phyloP scores from a whole-genome alignment of 1,140 invertebrate species.

The Dryas iulia region DNA sequence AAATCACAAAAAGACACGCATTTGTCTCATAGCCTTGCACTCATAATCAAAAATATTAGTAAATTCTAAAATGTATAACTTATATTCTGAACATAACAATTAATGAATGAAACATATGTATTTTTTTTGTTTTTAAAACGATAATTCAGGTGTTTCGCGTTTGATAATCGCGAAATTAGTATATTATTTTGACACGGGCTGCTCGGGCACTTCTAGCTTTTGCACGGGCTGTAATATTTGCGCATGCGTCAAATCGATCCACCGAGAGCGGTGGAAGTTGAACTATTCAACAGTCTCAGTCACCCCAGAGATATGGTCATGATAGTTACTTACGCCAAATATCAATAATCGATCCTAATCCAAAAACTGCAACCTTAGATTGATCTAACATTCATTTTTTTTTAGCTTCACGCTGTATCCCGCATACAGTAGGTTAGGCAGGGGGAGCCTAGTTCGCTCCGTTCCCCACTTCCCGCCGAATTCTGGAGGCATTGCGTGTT shows the following conservation, averaged over 20 bases:
- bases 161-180: conserved; percentile 36
- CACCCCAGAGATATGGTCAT: conserved; percentile 30
- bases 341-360: no score
- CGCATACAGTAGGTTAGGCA: no score
- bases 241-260: conserved; percentile 71
- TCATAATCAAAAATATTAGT: conserved; percentile 19
- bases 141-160: conserved; percentile 17
- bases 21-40: conserved; percentile 13
- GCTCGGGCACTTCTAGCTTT: conserved; percentile 57
- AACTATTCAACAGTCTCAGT: conserved; percentile 51
- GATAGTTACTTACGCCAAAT: conserved; percentile 38
- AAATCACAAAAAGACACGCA: conserved; percentile 20
- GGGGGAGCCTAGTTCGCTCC: no score
- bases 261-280: conserved; percentile 29
- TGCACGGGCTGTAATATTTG: conserved; percentile 48
- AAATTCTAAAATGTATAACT: not conserved
- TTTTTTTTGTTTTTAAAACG: conserved; percentile 8
- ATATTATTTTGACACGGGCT: conserved; percentile 66
- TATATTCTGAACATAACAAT: conserved; percentile 1
- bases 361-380: no score
- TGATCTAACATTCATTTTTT: no score
- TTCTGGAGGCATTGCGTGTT: no score
- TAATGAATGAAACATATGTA: conserved; percentile 4
- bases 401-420: no score
- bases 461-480: no score